Conservation (phyloP, 2,797 vertebrate species). For the Myiotriccus ornatus region DNA sequence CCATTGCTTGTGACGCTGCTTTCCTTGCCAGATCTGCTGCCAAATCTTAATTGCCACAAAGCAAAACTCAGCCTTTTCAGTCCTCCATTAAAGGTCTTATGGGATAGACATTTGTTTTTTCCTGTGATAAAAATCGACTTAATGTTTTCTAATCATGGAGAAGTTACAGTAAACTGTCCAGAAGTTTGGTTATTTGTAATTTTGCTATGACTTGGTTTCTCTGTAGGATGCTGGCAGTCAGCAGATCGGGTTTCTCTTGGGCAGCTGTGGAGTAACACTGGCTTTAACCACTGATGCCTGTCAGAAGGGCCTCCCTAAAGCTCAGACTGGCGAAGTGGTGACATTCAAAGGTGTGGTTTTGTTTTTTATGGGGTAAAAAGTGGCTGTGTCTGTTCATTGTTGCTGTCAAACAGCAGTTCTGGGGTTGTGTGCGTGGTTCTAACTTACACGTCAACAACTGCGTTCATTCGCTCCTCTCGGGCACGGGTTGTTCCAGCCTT, state of each 20-base stretch:
- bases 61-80: background rate
- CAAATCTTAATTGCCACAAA: background rate
- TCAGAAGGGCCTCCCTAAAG: slow-evolving; percentile 96
- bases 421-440: background rate
- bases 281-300: slow-evolving; percentile 95
- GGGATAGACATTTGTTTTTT: background rate
- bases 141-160: background rate
- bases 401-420: background rate
- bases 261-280: slow-evolving; percentile 91
- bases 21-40: background rate
- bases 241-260: slow-evolving; percentile 93
- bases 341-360: slow-evolving; percentile 88
- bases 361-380: background rate
- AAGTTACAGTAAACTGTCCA: background rate
- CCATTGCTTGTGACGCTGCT: background rate
- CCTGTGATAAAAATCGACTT: background rate
- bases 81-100: background rate
- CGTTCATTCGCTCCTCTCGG: background rate
- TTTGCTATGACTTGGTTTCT: background rate
- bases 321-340: slow-evolving; percentile 92
- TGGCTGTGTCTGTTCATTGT: background rate
- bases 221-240: slow-evolving; percentile 92
- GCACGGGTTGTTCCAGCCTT: background rate
- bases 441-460: background rate
- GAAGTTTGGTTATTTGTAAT: background rate